phyloP scores from a whole-genome alignment of 2,888 invertebrate species.

The Melitaea athalia region DNA sequence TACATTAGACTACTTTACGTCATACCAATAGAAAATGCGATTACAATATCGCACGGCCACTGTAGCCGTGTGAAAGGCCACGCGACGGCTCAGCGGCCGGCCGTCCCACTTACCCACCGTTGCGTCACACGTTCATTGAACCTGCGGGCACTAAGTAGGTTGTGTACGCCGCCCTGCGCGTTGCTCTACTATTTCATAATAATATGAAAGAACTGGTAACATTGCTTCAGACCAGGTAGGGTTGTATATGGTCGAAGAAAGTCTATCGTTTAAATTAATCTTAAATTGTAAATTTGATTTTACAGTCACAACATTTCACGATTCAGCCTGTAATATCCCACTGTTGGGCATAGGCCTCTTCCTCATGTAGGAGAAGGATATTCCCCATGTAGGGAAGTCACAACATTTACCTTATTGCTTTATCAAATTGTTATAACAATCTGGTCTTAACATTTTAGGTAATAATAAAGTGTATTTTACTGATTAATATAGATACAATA shows the following conservation, averaged over 20 bases:
- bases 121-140: slow-evolving; percentile 33
- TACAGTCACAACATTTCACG: not conserved
- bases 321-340: no score
- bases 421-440: no score
- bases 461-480: no score
- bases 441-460: no score
- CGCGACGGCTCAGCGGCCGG: not conserved
- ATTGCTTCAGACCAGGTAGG: not conserved
- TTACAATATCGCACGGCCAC: not conserved
- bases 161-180: slow-evolving; percentile 9
- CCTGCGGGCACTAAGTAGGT: slow-evolving; percentile 13
- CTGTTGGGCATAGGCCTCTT: no score
- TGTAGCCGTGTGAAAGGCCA: not conserved
- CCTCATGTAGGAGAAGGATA: no score
- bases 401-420: no score
- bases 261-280: not conserved
- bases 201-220: not conserved
- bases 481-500: no score
- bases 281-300: not conserved
- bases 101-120: slow-evolving; percentile 24
- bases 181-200: slow-evolving; percentile 14
- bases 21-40: not conserved
- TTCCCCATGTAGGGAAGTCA: no score
- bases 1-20: not conserved
- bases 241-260: not conserved